Evolutionary conservation across 1,140 invertebrate species (phyloP).

Genomic region (Drosophila obscura): DNA sequence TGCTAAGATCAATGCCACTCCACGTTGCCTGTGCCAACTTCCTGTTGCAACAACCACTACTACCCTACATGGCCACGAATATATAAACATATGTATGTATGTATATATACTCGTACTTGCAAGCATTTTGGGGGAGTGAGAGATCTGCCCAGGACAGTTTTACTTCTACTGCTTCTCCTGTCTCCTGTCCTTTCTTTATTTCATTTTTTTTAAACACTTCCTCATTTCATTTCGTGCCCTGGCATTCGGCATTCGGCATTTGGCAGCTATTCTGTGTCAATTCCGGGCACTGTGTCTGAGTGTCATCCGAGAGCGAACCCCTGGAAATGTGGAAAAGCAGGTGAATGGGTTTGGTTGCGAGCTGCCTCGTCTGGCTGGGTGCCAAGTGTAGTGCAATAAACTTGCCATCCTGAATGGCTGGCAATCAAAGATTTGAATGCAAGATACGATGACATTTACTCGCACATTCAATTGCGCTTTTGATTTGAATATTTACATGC

Average conservation of each 20-base stretch:
- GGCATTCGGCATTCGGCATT: conserved; percentile 54
- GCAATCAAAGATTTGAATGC: conserved; percentile 83
- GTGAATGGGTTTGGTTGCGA: conserved; percentile 49
- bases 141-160: conserved; percentile 30
- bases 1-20: conserved; percentile 80
- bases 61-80: conserved; percentile 63
- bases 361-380: conserved; percentile 53
- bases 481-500: conserved; percentile 81
- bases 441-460: conserved; percentile 83
- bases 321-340: conserved; percentile 24
- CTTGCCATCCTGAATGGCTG: conserved; percentile 75
- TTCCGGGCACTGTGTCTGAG: conserved; percentile 71
- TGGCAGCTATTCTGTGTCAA: conserved; percentile 81
- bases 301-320: conserved; percentile 58
- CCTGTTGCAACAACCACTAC: conserved; percentile 70
- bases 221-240: conserved; percentile 75
- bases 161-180: conserved; percentile 17
- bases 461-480: conserved; percentile 80
- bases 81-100: not conserved
- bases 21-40: conserved; percentile 62
- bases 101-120: conserved; percentile 15
- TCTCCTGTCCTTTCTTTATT: conserved; percentile 15
- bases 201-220: conserved; percentile 69
- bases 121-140: conserved; percentile 11
- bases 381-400: conserved; percentile 82